phyloP scores from a whole-genome alignment of 2,113 vertebrate genomes.

The Archilochus colubris region DNA sequence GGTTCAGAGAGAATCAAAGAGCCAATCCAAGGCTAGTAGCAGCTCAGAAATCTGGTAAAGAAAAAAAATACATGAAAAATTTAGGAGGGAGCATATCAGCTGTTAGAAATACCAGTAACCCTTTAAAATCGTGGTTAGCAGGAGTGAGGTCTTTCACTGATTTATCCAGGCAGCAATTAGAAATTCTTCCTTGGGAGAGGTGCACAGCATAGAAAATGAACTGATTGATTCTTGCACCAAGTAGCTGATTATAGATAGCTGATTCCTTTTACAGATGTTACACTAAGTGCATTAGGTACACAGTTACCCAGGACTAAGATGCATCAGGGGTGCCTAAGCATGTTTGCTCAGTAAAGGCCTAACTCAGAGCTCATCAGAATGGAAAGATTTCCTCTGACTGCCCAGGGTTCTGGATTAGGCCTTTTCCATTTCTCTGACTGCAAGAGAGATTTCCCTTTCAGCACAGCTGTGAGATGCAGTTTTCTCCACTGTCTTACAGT shows the following conservation, averaged over 20 bases:
- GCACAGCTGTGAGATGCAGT: neutral
- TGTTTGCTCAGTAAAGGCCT: neutral
- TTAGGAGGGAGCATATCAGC: neutral
- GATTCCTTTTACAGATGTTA: neutral
- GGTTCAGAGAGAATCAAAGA: neutral
- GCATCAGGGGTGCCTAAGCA: neutral
- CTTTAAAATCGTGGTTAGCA: neutral
- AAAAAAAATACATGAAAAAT: neutral
- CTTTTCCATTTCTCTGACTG: neutral
- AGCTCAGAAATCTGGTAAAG: neutral
- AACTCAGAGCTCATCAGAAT: neutral
- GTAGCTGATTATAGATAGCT: neutral
- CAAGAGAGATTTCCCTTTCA: neutral
- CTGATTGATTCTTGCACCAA: neutral
- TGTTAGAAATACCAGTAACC: neutral
- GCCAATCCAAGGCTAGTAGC: neutral
- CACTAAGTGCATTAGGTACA: neutral
- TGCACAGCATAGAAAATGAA: neutral
- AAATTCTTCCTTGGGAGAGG: neutral
- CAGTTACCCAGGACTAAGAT: neutral
- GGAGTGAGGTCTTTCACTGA: neutral
- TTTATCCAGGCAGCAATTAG: neutral
- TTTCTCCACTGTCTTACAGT: neutral
- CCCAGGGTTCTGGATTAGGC: neutral
- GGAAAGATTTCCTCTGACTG: neutral